phyloP scores from a whole-genome alignment of 2,888 invertebrate species.

The Alentia gelatinosa region DNA sequence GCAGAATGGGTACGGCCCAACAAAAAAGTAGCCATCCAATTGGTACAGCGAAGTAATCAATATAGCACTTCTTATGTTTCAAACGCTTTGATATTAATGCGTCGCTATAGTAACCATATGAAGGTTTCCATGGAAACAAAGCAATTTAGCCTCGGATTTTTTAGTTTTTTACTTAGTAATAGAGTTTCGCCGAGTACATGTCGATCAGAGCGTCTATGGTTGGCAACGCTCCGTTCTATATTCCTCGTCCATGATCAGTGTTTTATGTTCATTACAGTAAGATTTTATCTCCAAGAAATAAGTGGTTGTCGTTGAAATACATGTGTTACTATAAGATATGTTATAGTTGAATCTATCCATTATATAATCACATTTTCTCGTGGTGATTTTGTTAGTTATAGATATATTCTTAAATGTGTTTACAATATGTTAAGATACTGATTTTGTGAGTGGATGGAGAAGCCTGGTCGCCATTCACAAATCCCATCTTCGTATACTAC shows the following conservation, averaged over 20 bases:
- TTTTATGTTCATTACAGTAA: not conserved
- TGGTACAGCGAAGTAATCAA: constrained; percentile 16
- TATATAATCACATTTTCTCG: too few species aligned
- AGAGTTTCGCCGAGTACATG: not conserved
- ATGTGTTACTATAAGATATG: too few species aligned
- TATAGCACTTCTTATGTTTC: constrained; percentile 34
- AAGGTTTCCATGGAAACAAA: constrained; percentile 29
- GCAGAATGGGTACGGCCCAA: not conserved
- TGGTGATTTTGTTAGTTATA: too few species aligned
- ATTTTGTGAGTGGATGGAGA: too few species aligned
- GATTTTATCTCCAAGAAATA: not conserved
- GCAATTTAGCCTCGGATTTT: not conserved
- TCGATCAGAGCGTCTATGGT: not conserved
- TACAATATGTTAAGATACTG: too few species aligned
- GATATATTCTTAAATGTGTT: too few species aligned
- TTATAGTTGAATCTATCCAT: too few species aligned
- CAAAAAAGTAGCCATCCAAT: not conserved
- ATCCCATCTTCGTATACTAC: too few species aligned
- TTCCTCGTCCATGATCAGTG: not conserved
- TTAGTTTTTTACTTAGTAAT: not conserved
- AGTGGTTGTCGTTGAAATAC: too few species aligned
- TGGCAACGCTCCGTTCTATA: not conserved
- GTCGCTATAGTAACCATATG: constrained; percentile 43
- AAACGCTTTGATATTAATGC: constrained; percentile 45
- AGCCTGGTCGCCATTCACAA: too few species aligned